phyloP scores from a whole-genome alignment of 2,113 vertebrate genomes.

The human region GRCh38 chr5:165376001-165376500 shows the following conservation, averaged over 20 bases:
- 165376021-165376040: neutral
- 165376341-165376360: neutral
- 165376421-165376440: neutral
- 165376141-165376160: constrained; percentile 1
- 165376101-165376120: neutral
- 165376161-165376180: neutral
- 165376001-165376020: constrained; percentile 33
- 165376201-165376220: neutral
- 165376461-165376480: neutral
- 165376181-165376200: neutral
- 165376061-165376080: neutral
- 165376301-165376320: constrained; percentile 40
- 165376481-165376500: neutral
- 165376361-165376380: constrained; percentile 53
- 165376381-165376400: constrained; percentile 17
- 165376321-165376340: neutral
- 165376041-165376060: neutral
- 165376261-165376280: constrained; percentile 27
- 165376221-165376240: constrained; percentile 33
- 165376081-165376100: neutral
- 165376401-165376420: neutral
- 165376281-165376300: constrained; percentile 37
- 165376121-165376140: neutral
- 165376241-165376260: constrained; percentile 12
- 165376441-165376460: constrained; percentile 29